phyloP scores from a whole-genome alignment of 2,113 vertebrate genomes.

The Microtus richardsoni region DNA sequence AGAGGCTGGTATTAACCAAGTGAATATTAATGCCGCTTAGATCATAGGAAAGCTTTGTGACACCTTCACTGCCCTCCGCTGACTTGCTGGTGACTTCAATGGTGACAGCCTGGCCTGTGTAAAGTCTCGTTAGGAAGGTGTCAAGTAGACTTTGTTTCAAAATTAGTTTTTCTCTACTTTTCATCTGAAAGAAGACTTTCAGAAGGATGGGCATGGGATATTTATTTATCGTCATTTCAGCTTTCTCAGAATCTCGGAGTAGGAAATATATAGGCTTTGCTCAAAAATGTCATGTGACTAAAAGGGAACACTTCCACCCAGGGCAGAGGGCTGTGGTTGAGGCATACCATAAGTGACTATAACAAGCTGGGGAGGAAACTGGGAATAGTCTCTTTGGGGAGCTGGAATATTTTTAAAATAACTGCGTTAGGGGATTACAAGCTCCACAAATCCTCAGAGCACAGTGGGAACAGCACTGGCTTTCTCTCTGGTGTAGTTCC shows the following conservation, averaged over 20 bases:
- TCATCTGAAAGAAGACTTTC: not conserved
- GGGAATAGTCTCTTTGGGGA: not conserved
- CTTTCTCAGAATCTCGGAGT: not conserved
- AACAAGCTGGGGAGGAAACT: not conserved
- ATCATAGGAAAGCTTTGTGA: not conserved
- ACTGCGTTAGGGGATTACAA: not conserved
- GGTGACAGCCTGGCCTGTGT: not conserved
- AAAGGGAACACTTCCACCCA: not conserved
- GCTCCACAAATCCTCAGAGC: not conserved
- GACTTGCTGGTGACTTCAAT: not conserved
- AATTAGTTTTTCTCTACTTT: not conserved
- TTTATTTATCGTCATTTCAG: not conserved
- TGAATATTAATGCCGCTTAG: not conserved
- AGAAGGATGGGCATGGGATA: not conserved
- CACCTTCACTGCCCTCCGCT: not conserved
- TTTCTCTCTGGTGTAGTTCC: not conserved
- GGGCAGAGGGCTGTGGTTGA: not conserved
- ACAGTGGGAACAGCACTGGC: not conserved
- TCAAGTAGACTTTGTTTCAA: not conserved
- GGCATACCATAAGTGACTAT: not conserved
- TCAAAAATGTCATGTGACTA: not conserved
- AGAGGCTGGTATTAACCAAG: not conserved
- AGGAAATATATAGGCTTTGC: not conserved
- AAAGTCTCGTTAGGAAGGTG: not conserved
- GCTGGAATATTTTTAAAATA: not conserved